These are phyloP conservation scores for Dermatemys mawii DNA, from an alignment of 2,113 vertebrate species.

Conservation along the genomic window DNA sequence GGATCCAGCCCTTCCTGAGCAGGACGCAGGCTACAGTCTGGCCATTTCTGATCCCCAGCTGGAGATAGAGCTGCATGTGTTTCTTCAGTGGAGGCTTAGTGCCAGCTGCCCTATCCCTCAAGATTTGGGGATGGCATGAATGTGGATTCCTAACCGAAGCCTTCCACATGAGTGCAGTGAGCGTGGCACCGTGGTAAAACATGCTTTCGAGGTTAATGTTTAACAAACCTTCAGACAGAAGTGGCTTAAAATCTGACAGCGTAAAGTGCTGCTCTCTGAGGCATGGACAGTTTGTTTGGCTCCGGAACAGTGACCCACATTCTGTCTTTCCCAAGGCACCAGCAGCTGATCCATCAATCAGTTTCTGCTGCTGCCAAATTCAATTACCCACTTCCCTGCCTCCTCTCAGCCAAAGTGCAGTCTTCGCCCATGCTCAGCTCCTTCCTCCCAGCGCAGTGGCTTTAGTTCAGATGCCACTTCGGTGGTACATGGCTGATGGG, in stretches of 20 bases:
- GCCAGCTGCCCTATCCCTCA: background rate
- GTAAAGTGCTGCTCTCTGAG: background rate
- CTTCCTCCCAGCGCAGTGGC: background rate
- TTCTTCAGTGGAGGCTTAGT: background rate
- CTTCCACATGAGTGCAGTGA: background rate
- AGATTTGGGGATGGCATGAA: background rate
- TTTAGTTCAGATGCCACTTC: background rate
- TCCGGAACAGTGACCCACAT: background rate
- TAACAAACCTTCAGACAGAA: background rate
- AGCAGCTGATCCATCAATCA: constrained; percentile 1
- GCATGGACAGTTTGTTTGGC: background rate
- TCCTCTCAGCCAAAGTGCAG: background rate
- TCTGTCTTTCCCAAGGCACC: constrained; percentile 1
- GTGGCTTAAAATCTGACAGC: background rate
- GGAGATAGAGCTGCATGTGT: background rate
- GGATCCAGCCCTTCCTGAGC: background rate
- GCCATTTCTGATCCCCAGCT: background rate
- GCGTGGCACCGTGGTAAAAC: background rate
- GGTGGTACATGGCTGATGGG: background rate
- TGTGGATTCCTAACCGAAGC: background rate
- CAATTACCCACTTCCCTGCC: background rate
- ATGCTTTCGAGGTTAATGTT: background rate
- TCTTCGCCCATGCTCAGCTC: background rate
- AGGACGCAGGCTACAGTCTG: background rate
- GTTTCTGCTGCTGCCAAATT: constrained; percentile 21